Evolutionary conservation across 2,797 vertebrate genomes (phyloP).

Genomic region (Tinamus major): DNA sequence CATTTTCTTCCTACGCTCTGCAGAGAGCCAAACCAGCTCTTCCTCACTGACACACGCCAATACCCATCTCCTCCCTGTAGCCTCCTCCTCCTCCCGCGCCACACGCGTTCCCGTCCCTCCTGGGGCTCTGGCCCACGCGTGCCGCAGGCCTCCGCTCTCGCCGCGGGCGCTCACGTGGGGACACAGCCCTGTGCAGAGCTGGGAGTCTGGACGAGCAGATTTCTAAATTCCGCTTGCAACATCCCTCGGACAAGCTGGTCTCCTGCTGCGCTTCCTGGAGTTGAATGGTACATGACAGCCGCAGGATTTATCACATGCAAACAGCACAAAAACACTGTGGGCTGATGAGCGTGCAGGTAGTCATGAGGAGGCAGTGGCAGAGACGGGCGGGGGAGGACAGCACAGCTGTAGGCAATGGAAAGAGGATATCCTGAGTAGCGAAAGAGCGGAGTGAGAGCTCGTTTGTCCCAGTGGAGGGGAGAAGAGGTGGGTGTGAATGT

Average conservation of each 20-base stretch:
- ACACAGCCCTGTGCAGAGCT: conserved; percentile 38
- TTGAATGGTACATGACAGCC: conserved; percentile 23
- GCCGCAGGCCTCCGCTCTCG: conserved; percentile 32
- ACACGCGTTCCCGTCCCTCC: conserved; percentile 50
- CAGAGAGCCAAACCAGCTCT: conserved; percentile 65
- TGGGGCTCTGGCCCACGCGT: background rate
- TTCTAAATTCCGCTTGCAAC: background rate
- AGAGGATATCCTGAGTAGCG: background rate
- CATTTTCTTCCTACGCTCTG: conserved; percentile 57
- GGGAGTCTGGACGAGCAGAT: conserved; percentile 5
- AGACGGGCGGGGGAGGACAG: conserved; percentile 22
- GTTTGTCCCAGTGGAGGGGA: conserved; percentile 12
- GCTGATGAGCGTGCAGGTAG: conserved; percentile 55
- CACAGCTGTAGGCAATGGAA: background rate
- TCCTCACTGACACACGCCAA: conserved; percentile 62
- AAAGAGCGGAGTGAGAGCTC: background rate
- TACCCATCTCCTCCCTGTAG: conserved; percentile 44
- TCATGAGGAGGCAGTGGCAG: conserved; percentile 6
- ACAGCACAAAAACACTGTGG: conserved; percentile 14
- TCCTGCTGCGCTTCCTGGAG: conserved; percentile 29
- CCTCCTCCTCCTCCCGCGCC: conserved; percentile 49
- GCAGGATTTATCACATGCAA: conserved; percentile 13
- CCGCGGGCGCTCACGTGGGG: background rate
- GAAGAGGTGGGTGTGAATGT: background rate
- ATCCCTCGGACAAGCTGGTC: conserved; percentile 30